These are phyloP conservation scores for Porphyrio hochstetteri DNA, from an alignment of 2,113 vertebrate genomes.

Conservation along the genomic window DNA sequence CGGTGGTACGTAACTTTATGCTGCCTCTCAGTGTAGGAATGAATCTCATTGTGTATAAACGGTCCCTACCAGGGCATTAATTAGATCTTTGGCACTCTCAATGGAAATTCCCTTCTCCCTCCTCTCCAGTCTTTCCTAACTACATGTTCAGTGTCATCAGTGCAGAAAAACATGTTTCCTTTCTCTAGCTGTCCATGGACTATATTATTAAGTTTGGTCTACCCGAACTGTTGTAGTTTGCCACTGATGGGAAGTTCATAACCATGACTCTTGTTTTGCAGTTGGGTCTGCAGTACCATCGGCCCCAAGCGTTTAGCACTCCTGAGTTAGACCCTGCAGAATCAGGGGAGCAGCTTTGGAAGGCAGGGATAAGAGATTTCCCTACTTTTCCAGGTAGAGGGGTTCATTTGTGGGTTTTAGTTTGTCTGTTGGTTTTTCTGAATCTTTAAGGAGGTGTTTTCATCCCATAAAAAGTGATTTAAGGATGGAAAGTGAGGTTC, in stretches of 20 bases:
- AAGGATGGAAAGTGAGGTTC: neutral
- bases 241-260: neutral
- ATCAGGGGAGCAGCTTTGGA: neutral
- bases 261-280: neutral
- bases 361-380: neutral
- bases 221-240: neutral
- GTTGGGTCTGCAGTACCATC: neutral
- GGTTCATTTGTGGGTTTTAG: neutral
- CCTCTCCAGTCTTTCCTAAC: neutral
- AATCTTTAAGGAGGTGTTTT: neutral
- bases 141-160: neutral
- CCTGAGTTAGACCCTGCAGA: neutral
- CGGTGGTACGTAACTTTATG: neutral
- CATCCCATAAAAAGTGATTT: neutral
- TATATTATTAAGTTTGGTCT: neutral
- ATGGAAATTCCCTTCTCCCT: constrained; percentile 26
- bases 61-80: neutral
- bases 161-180: neutral
- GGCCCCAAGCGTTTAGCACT: neutral
- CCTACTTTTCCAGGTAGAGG: neutral
- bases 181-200: neutral
- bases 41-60: neutral
- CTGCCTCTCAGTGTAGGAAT: neutral
- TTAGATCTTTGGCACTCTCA: neutral
- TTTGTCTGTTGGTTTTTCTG: neutral